A percentile compares a stretch with the other conserved stretches of the same genome.
phyloP scores from a whole-genome alignment of 2,113 vertebrate genomes.

The Seriola dumerili region DNA sequence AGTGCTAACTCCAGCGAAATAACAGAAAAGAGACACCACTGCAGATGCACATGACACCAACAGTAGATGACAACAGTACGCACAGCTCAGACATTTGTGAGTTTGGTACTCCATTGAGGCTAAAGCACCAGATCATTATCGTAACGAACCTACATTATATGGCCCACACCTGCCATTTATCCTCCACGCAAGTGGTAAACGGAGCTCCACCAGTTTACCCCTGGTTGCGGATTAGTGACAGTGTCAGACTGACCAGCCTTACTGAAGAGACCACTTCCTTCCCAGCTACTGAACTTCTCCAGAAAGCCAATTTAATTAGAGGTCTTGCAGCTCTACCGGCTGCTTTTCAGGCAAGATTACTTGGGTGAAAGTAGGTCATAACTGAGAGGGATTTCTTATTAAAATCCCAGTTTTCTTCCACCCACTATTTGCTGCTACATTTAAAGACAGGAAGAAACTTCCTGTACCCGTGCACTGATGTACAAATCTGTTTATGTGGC shows the following conservation, averaged over 20 bases:
- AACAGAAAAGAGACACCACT: conserved; percentile 7
- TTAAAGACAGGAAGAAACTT: conserved; percentile 51
- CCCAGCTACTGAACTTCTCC: conserved; percentile 46
- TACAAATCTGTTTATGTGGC: conserved; percentile 61
- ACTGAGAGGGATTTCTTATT: conserved; percentile 63
- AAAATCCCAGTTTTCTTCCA: conserved; percentile 63
- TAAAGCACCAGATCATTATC: conserved; percentile 57
- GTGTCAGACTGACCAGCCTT: conserved; percentile 50
- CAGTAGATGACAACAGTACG: not conserved
- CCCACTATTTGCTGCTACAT: conserved; percentile 69
- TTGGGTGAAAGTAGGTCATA: conserved; percentile 76
- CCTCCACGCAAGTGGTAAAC: conserved; percentile 24
- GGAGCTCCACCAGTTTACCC: conserved; percentile 6
- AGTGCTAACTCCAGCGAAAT: conserved; percentile 51
- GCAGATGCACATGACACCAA: conserved; percentile 29
- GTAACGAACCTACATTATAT: conserved; percentile 16
- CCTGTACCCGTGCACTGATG: conserved; percentile 54
- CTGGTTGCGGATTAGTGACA: conserved; percentile 22
- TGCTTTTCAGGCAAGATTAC: conserved; percentile 66
- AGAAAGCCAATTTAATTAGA: conserved; percentile 68
- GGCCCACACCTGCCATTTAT: conserved; percentile 41
- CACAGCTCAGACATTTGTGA: not conserved
- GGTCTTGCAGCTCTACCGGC: conserved; percentile 50
- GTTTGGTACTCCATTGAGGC: conserved; percentile 30
- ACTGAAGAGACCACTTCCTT: conserved; percentile 42